Evolutionary conservation across 2,888 invertebrate species (phyloP), one percentile per base, ranked within the genome.

Genomic region (Malthinus seriepunctatus): DNA sequence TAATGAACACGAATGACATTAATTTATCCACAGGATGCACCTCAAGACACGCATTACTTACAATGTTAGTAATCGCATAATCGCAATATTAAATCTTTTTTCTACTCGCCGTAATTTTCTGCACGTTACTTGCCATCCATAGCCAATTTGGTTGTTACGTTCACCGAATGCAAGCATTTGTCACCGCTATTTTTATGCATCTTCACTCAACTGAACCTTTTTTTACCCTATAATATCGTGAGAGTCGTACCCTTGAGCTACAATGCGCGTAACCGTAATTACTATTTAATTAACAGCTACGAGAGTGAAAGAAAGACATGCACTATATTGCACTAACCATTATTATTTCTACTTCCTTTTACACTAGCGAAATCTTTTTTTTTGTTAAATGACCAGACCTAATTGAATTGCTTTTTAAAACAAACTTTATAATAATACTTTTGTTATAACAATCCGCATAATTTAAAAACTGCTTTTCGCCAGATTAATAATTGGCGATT

Each of bases 41-140:
- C 57, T 55, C 57, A 53, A 64, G 66, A 64, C 66, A 67, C 64
- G 67, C 67, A 67, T 66, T 62, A 67, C 60, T 53, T 54, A 63
- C 60, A 65, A 67, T 62, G 60, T 56, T 65, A 58, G 58, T 65
- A 65, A 63, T 67, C 61, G 63, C 52, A 62, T 63, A 64, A 62
- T 65, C 60, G 59, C 53, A 62, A 53, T 56, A 62, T 62, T 63
- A 65, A 65, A 57, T 62, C 55, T 56, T 63, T 64, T 64, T 64
- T 64, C 49, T 15, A 42, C 34, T 45, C 48, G 55, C 58, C 51
- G 63, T 64, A 66, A 66, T 67, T 67, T 67, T 67, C 67, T 67
- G 65, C 65, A 65, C 62, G 63, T 67, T 66, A 66, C 59, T 52
- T 63, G 56, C 56, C 65, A 60, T 62, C 60, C 62, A 53, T 59